Evolutionary conservation across 1,140 invertebrate genomes (phyloP).

Genomic region (Melipona quadrifasciata): DNA sequence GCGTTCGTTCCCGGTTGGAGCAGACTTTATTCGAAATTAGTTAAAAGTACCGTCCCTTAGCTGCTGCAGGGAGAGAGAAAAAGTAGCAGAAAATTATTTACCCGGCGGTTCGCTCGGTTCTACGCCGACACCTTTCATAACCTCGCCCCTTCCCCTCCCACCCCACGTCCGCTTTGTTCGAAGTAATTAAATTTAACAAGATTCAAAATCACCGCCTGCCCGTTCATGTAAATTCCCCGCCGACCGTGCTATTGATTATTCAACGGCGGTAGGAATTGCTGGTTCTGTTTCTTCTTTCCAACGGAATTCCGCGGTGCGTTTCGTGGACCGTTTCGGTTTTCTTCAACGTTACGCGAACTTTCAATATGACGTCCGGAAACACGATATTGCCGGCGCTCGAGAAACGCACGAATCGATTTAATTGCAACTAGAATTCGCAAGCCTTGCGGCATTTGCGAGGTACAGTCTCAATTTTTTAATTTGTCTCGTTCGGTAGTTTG

Average conservation of each 20-base stretch:
- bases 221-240: neutral
- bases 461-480: no score
- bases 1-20: slow-evolving; percentile 5
- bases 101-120: slow-evolving; percentile 1
- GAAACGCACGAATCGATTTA: neutral
- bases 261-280: neutral
- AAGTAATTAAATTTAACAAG: slow-evolving; percentile 45
- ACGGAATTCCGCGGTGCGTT: no score
- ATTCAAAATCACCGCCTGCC: slow-evolving; percentile 8
- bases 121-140: slow-evolving; percentile 7
- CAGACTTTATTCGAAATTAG: slow-evolving; percentile 16
- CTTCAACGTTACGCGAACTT: neutral
- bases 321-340: neutral
- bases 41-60: slow-evolving; percentile 12
- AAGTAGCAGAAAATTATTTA: slow-evolving; percentile 41
- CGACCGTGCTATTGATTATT: slow-evolving; percentile 5
- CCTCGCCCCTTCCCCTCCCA: neutral
- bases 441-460: no score
- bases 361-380: neutral
- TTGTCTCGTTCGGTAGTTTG: no score
- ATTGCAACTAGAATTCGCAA: neutral
- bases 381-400: neutral
- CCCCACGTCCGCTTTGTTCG: slow-evolving; percentile 1
- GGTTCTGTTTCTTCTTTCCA: neutral
- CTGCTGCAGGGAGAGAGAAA: neutral